These are phyloP conservation scores for Hymenopus coronatus DNA, from an alignment of 2,888 invertebrate species.

Conservation along the genomic window DNA sequence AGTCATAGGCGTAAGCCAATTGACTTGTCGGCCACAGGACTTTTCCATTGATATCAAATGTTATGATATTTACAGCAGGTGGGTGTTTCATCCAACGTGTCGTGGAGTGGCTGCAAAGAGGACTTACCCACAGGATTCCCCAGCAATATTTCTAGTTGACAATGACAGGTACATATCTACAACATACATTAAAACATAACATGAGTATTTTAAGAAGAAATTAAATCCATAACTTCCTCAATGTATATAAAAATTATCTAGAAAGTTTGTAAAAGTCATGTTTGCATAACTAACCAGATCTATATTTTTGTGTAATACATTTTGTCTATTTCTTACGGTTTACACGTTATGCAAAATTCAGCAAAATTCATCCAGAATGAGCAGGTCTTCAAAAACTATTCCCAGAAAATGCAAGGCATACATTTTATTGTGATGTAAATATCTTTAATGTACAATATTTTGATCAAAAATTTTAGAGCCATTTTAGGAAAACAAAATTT, in stretches of 20 bases:
- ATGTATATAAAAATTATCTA: background rate
- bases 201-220: background rate
- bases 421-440: too few relatives aligned
- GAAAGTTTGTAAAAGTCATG: too few relatives aligned
- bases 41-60: background rate
- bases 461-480: too few relatives aligned
- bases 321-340: too few relatives aligned
- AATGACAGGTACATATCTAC: background rate
- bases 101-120: background rate
- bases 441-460: too few relatives aligned
- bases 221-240: background rate
- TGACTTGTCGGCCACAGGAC: background rate
- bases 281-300: too few relatives aligned
- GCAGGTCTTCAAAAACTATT: too few relatives aligned
- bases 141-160: background rate
- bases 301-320: too few relatives aligned
- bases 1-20: background rate
- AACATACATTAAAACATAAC: background rate
- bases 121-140: background rate
- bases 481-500: too few relatives aligned
- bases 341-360: too few relatives aligned
- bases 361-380: too few relatives aligned
- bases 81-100: background rate
- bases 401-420: too few relatives aligned
- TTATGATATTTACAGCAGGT: background rate